Evolutionary conservation across 2,888 invertebrate genomes (phyloP).

Genomic region (Tridacna crocea): DNA sequence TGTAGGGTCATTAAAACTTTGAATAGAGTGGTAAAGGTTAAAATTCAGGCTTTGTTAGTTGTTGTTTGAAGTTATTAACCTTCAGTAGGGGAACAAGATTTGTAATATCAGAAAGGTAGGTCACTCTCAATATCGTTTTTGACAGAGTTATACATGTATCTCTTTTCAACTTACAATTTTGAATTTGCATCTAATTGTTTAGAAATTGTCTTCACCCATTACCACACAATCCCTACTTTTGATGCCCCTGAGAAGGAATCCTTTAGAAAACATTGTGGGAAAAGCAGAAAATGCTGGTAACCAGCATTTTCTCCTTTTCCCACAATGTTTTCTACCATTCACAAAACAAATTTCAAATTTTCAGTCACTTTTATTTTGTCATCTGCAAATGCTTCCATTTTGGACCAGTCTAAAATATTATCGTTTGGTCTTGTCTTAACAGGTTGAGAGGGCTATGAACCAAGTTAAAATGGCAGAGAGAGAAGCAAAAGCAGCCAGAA

Average conservation of each 20-base stretch:
- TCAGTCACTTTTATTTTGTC: not conserved
- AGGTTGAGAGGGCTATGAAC: conserved; percentile 44
- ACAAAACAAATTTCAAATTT: not conserved
- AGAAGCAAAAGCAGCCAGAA: conserved; percentile 14
- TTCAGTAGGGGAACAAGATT: too few species aligned
- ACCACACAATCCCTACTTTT: too few species aligned
- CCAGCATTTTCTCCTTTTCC: not conserved
- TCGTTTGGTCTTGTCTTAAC: not conserved
- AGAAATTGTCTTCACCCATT: too few species aligned
- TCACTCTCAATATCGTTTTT: too few species aligned
- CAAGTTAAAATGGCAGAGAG: conserved; percentile 34
- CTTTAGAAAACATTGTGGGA: not conserved
- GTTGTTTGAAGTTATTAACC: too few species aligned
- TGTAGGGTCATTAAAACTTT: too few species aligned
- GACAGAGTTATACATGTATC: too few species aligned
- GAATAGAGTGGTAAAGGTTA: too few species aligned
- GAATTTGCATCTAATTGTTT: too few species aligned
- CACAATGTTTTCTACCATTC: not conserved
- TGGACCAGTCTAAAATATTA: not conserved
- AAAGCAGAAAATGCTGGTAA: not conserved
- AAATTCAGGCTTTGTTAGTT: too few species aligned
- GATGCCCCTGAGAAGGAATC: not conserved
- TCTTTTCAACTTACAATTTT: too few species aligned
- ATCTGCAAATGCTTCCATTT: not conserved
- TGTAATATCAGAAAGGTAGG: too few species aligned